phyloP scores from a whole-genome alignment of 2,113 vertebrate species.

The Rhagologus leucostigma region DNA sequence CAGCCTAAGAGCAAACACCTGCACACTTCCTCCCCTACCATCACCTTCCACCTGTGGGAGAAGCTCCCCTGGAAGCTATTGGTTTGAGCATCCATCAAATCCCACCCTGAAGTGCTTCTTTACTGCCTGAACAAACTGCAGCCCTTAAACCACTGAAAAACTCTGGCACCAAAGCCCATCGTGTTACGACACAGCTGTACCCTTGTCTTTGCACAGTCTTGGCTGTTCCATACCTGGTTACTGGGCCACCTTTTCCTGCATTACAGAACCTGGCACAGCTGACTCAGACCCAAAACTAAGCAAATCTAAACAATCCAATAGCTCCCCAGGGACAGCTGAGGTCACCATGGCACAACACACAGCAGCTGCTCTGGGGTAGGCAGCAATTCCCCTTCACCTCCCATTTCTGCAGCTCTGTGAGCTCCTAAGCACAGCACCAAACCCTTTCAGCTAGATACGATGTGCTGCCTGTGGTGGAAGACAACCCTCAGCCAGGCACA shows the following conservation, averaged over 20 bases:
- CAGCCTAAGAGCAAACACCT: not conserved
- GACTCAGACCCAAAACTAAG: not conserved
- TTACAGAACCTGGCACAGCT: not conserved
- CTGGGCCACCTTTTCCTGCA: fast-evolving
- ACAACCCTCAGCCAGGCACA: not conserved
- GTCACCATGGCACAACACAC: not conserved
- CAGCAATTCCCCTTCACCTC: not conserved
- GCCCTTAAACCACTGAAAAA: not conserved
- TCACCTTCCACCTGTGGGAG: not conserved
- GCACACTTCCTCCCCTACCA: not conserved
- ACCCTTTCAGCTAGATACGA: not conserved
- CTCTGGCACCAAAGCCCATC: not conserved
- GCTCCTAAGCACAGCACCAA: not conserved
- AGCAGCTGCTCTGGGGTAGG: not conserved
- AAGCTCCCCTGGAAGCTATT: not conserved
- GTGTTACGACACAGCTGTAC: not conserved
- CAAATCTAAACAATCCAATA: not conserved
- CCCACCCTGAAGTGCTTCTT: not conserved
- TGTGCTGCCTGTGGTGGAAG: not conserved
- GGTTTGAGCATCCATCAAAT: not conserved
- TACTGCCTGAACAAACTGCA: not conserved
- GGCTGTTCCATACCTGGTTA: not conserved
- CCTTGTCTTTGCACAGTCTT: not conserved
- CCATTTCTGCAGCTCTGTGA: not conserved
- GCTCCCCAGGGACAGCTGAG: not conserved